A percentile compares a stretch with the other conserved stretches of the same genome.
These are phyloP conservation scores for Coleophora deauratella DNA, from an alignment of 2,888 invertebrate genomes.

Conservation along the genomic window DNA sequence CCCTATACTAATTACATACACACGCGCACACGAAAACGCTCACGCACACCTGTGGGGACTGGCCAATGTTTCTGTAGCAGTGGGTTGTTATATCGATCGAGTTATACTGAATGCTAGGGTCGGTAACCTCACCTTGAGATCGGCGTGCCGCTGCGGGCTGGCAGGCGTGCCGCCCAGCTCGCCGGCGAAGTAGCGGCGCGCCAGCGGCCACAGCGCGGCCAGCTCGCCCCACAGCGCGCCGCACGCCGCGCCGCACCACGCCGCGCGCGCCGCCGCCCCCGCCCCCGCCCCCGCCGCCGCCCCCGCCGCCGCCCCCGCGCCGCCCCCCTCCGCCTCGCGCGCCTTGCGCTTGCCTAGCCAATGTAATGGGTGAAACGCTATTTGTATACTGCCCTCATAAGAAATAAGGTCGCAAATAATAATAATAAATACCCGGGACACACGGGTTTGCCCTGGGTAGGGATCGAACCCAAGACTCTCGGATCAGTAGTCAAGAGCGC, in stretches of 20 bases:
- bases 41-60: too few relatives aligned
- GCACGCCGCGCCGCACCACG: slow-evolving; percentile 59
- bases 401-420: too few relatives aligned
- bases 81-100: too few relatives aligned
- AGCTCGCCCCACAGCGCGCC: slow-evolving; percentile 69
- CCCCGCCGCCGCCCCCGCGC: slow-evolving; percentile 34
- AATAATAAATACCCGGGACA: too few relatives aligned
- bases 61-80: too few relatives aligned
- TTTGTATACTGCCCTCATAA: too few relatives aligned
- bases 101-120: too few relatives aligned
- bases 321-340: slow-evolving; percentile 27
- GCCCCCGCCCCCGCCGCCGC: slow-evolving; percentile 31
- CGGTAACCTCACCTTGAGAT: slow-evolving; percentile 89
- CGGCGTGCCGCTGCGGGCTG: slow-evolving; percentile 80
- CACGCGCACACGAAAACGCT: too few relatives aligned
- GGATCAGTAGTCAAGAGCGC: too few relatives aligned
- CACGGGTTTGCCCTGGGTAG: too few relatives aligned
- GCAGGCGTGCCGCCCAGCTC: slow-evolving; percentile 82
- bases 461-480: too few relatives aligned
- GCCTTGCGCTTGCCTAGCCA: slow-evolving; percentile 37
- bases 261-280: slow-evolving; percentile 39
- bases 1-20: too few relatives aligned
- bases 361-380: background rate
- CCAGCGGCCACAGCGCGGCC: slow-evolving; percentile 96
- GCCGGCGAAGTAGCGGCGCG: slow-evolving; percentile 94